Evolutionary conservation across 2,113 vertebrate species (phyloP).

Genomic region (Rhinolophus sinicus): DNA sequence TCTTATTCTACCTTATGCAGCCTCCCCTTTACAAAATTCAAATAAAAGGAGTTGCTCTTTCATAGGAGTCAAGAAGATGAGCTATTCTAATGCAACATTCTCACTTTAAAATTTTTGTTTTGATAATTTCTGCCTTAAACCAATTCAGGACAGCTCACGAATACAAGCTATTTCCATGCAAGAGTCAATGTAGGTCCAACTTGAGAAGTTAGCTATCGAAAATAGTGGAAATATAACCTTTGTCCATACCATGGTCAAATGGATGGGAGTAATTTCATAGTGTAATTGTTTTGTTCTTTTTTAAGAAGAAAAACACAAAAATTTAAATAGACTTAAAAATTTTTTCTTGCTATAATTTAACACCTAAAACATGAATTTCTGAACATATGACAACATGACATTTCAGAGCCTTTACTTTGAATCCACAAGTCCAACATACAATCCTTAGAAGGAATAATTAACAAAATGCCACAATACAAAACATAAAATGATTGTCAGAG

Average conservation of each 20-base stretch:
- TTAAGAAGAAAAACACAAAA: neutral
- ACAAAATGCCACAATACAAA: conserved; percentile 66
- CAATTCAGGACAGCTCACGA: neutral
- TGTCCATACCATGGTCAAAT: neutral
- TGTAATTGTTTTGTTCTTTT: neutral
- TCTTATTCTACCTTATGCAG: neutral
- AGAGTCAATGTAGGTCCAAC: neutral
- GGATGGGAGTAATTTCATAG: neutral
- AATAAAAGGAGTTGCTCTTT: neutral
- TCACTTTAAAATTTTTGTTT: neutral
- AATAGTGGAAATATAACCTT: conserved; percentile 11
- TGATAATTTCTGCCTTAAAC: neutral
- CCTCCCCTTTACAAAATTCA: neutral
- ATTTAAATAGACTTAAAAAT: conserved; percentile 28
- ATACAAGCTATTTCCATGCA: neutral
- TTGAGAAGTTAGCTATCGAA: neutral
- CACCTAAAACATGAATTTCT: neutral
- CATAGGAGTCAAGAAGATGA: neutral
- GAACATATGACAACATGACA: conserved; percentile 45
- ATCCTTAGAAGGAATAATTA: conserved; percentile 70
- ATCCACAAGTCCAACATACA: conserved; percentile 20
- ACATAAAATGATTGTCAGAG: conserved; percentile 50
- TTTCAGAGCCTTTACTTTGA: conserved; percentile 76
- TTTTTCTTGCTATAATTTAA: conserved; percentile 50
- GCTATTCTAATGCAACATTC: neutral